Conservation (phyloP, 2,113 vertebrate species). For the Cnemophilus loriae region DNA sequence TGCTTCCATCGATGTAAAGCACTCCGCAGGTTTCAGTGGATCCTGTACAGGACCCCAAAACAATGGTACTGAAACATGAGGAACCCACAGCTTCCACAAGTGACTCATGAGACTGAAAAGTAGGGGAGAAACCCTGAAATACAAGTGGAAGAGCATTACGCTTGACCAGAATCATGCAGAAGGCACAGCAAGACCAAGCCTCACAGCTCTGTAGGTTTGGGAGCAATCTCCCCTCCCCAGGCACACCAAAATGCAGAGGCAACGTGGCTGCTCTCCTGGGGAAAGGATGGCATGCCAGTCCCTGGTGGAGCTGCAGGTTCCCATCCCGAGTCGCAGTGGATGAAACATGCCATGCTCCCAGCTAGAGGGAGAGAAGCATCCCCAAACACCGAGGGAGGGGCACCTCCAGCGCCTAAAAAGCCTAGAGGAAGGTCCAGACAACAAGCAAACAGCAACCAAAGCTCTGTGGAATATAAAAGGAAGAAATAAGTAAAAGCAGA, state of each 20-base stretch:
- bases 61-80: not conserved
- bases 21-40: not conserved
- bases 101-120: not conserved
- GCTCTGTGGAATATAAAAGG: constrained; percentile 9
- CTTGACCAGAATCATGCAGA: not conserved
- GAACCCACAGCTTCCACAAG: not conserved
- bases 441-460: not conserved
- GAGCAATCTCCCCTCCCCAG: not conserved
- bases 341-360: not conserved
- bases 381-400: not conserved
- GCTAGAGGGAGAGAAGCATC: not conserved
- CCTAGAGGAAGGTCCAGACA: not conserved
- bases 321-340: not conserved
- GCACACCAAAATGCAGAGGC: not conserved
- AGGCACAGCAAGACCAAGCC: not conserved
- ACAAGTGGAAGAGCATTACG: not conserved
- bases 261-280: not conserved
- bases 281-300: not conserved
- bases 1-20: not conserved
- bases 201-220: not conserved
- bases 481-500: constrained; percentile 57
- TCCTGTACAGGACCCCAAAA: not conserved
- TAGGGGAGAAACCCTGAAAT: not conserved
- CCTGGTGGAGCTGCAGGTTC: not conserved
- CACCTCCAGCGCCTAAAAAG: not conserved